Percentiles rank a stretch among this genome's conserved stretches.
Evolutionary conservation across 2,797 vertebrate species (phyloP).

Genomic region (Lagorchestes hirsutus): DNA sequence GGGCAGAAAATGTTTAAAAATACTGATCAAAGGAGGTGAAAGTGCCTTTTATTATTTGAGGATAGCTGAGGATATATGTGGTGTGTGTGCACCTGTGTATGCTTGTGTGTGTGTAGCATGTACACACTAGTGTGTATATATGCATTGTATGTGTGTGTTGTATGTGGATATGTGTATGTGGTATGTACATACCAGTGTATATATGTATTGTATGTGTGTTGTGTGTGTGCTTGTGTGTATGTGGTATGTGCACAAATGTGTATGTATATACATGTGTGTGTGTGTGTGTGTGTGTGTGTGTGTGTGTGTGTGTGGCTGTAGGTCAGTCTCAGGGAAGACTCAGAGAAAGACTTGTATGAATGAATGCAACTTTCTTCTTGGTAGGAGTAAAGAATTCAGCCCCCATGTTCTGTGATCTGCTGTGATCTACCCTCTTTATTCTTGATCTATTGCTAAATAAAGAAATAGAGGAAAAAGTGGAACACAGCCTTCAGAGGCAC

Average conservation of each 20-base stretch:
- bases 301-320: background rate
- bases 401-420: background rate
- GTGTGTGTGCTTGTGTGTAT: too few relatives aligned
- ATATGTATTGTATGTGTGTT: too few relatives aligned
- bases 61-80: background rate
- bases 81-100: background rate
- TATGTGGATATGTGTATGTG: too few relatives aligned
- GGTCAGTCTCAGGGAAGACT: slow-evolving; percentile 25
- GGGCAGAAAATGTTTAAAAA: slow-evolving; percentile 50
- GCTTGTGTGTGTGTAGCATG: background rate
- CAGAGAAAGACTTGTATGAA: background rate
- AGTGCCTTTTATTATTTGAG: slow-evolving; percentile 20
- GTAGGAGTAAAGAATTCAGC: background rate
- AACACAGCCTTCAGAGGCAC: slow-evolving; percentile 76
- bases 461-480: slow-evolving; percentile 60
- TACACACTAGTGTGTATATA: too few relatives aligned
- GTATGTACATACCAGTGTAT: too few relatives aligned
- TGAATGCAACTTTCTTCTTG: background rate
- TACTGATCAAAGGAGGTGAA: slow-evolving; percentile 38
- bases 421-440: slow-evolving; percentile 40
- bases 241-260: too few relatives aligned
- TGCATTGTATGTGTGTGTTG: too few relatives aligned
- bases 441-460: slow-evolving; percentile 29
- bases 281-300: too few relatives aligned
- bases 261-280: too few relatives aligned